Evolutionary conservation across 2,888 invertebrate species (phyloP).

Genomic region (Malthinus flaveolus): DNA sequence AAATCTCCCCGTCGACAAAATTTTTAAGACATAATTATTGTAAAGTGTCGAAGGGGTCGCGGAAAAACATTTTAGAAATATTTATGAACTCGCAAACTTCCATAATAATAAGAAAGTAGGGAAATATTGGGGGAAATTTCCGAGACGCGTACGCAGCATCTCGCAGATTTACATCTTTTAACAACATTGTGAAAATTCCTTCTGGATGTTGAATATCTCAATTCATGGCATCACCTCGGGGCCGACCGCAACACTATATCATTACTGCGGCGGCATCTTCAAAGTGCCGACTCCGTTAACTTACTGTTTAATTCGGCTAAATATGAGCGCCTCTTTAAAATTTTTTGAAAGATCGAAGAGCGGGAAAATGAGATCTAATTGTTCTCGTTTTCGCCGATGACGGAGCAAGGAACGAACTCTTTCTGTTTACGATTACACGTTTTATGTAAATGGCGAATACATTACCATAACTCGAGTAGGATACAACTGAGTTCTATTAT

Average conservation of each 20-base stretch:
- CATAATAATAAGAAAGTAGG: conserved; percentile 31
- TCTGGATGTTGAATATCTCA: conserved; percentile 38
- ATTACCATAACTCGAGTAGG: conserved; percentile 40
- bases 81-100: conserved; percentile 31
- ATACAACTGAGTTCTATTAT: conserved; percentile 42
- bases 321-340: conserved; percentile 8
- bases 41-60: conserved; percentile 9
- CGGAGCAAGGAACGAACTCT: conserved; percentile 18
- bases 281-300: conserved; percentile 36
- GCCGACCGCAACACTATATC: conserved; percentile 43
- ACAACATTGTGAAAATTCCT: conserved; percentile 37
- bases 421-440: conserved; percentile 35
- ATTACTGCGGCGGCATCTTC: conserved; percentile 40
- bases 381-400: conserved; percentile 17
- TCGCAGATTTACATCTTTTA: conserved; percentile 41
- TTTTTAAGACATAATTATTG: conserved; percentile 12
- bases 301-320: conserved; percentile 12
- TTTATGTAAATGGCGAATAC: conserved; percentile 42
- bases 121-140: conserved; percentile 32
- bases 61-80: conserved; percentile 31
- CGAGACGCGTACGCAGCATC: conserved; percentile 31
- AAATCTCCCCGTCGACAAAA: conserved; percentile 8
- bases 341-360: background rate
- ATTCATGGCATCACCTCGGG: conserved; percentile 39
- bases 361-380: conserved; percentile 12